Evolutionary conservation across 2,113 vertebrate genomes (phyloP).

Genomic region (Caretta caretta): DNA sequence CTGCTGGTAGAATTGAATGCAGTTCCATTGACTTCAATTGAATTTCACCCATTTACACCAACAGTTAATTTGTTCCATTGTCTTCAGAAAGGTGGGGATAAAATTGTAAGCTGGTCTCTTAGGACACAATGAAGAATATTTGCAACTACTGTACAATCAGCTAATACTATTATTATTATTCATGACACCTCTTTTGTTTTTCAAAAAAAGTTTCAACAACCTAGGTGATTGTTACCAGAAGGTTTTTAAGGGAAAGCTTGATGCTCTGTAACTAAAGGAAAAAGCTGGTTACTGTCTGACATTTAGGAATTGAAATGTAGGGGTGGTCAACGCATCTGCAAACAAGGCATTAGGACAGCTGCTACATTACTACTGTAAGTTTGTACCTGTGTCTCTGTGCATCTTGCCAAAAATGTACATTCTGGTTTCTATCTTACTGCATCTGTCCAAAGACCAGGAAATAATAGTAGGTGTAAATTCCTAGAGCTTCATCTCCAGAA

Average conservation of each 20-base stretch:
- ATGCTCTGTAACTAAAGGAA: neutral
- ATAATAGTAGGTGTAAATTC: neutral
- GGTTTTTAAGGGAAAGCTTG: neutral
- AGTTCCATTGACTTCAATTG: neutral
- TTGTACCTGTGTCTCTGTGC: neutral
- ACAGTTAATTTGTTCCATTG: neutral
- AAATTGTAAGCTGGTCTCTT: neutral
- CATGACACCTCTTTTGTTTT: neutral
- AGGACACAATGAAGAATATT: neutral
- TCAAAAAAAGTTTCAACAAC: neutral
- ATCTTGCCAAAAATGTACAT: neutral
- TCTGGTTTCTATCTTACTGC: neutral
- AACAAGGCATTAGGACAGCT: constrained; percentile 8
- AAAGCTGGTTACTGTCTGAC: neutral
- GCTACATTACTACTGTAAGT: neutral
- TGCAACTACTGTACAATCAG: neutral
- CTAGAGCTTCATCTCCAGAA: constrained; percentile 5
- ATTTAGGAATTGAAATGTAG: neutral
- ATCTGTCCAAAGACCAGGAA: neutral
- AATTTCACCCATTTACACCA: neutral
- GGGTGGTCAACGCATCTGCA: neutral
- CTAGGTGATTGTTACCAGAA: neutral
- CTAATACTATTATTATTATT: neutral
- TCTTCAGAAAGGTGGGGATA: neutral
- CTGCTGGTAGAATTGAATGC: neutral